Evolutionary conservation across 37 sponge, comb jelly and placozoan species (phyloP).

Genomic region (Spongilla lacustris): DNA sequence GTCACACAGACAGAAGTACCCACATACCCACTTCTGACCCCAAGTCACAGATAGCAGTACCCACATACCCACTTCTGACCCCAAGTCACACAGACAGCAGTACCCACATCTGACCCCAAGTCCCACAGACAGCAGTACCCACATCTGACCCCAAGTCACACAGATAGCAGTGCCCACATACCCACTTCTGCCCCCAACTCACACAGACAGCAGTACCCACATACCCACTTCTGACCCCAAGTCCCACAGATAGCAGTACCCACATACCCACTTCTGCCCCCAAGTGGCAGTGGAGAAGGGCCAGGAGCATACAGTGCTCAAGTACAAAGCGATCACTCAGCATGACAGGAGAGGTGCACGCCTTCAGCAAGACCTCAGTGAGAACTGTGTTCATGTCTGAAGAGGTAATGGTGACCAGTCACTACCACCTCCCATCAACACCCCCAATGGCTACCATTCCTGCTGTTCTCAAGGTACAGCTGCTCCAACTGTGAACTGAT

Average conservation of each 20-base stretch:
- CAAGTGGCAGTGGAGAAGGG: conserved; percentile 67
- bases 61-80: too few relatives aligned
- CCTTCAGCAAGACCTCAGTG: conserved; percentile 52
- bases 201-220: neutral
- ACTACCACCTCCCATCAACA: neutral
- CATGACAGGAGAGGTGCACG: conserved; percentile 48
- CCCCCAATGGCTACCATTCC: conserved; percentile 68
- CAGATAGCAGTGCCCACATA: too few relatives aligned
- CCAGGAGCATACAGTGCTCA: conserved; percentile 84
- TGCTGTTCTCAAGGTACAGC: conserved; percentile 67
- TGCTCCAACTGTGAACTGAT: conserved; percentile 62
- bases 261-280: conserved; percentile 82
- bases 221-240: conserved; percentile 72
- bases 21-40: too few relatives aligned
- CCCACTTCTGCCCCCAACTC: too few relatives aligned
- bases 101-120: too few relatives aligned
- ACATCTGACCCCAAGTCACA: too few relatives aligned
- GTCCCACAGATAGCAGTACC: neutral
- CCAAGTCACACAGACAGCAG: too few relatives aligned
- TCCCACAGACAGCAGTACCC: too few relatives aligned
- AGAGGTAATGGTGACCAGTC: neutral
- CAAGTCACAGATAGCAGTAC: neutral
- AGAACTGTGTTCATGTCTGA: conserved; percentile 64
- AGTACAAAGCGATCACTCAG: conserved; percentile 70
- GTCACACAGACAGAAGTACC: too few relatives aligned